These are phyloP conservation scores for Sebastes baramenuke DNA, from an alignment of 2,797 vertebrate species.

Conservation along the genomic window DNA sequence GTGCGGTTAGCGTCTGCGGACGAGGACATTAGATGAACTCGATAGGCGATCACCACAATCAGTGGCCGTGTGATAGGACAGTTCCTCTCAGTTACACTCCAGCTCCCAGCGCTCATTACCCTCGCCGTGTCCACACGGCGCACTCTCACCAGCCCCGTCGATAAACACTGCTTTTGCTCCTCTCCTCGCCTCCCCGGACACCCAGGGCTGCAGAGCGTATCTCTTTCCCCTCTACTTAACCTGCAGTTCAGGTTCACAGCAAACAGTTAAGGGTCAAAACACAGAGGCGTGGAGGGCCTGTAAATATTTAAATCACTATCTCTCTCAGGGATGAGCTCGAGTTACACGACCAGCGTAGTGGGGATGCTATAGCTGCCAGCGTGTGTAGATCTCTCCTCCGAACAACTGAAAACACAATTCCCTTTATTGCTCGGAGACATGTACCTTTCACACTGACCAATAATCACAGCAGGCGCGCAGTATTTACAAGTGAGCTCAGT, in stretches of 20 bases:
- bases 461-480: constrained; percentile 40
- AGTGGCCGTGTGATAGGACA: constrained; percentile 96
- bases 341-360: constrained; percentile 77
- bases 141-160: constrained; percentile 93
- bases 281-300: constrained; percentile 87
- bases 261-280: constrained; percentile 95
- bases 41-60: constrained; percentile 95
- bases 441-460: constrained; percentile 40
- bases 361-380: constrained; percentile 75
- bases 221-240: constrained; percentile 98
- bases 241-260: constrained; percentile 91
- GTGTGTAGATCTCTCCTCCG: constrained; percentile 57
- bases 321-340: constrained; percentile 83
- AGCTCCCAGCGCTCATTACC: constrained; percentile 99
- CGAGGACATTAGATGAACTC: constrained; percentile 93
- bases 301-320: constrained; percentile 89
- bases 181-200: constrained; percentile 81
- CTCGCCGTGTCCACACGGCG: constrained; percentile 78
- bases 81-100: constrained; percentile 99
- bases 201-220: constrained; percentile 86
- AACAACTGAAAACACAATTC: constrained; percentile 66
- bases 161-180: constrained; percentile 95
- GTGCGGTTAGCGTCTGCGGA: constrained; percentile 75
- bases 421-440: constrained; percentile 39
- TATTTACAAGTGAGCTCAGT: constrained; percentile 32